These are phyloP conservation scores for Polypedilum vanderplanki DNA, from an alignment of 1,140 invertebrate species.

Conservation along the genomic window DNA sequence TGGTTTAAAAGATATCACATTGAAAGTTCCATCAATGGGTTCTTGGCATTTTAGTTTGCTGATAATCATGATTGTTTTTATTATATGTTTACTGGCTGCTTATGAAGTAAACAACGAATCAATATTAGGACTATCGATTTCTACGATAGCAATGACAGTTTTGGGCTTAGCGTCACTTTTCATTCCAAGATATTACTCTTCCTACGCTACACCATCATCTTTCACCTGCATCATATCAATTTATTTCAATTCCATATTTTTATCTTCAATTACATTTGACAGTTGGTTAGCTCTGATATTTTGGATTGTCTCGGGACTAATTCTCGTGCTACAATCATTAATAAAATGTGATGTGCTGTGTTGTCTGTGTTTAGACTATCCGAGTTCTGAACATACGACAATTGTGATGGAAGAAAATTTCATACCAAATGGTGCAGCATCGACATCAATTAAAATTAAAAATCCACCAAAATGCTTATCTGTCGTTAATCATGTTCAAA, in stretches of 20 bases:
- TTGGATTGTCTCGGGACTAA: constrained; percentile 38
- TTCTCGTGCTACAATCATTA: constrained; percentile 34
- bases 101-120: neutral
- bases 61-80: neutral
- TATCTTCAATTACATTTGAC: constrained; percentile 36
- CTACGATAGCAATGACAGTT: neutral
- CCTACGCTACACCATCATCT: constrained; percentile 39
- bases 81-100: neutral
- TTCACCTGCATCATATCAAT: constrained; percentile 37
- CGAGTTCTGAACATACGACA: constrained; percentile 36
- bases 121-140: neutral
- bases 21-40: constrained; percentile 15
- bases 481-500: constrained; percentile 35
- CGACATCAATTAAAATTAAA: constrained; percentile 38
- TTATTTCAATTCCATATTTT: constrained; percentile 36
- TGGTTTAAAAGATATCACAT: neutral
- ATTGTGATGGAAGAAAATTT: constrained; percentile 29
- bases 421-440: constrained; percentile 37
- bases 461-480: constrained; percentile 39
- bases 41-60: neutral
- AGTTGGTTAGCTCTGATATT: constrained; percentile 40
- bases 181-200: constrained; percentile 39
- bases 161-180: neutral
- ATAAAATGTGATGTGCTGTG: constrained; percentile 41
- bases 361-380: constrained; percentile 39